phyloP scores from a whole-genome alignment of 2,888 invertebrate genomes.

The Lissonota sp. region DNA sequence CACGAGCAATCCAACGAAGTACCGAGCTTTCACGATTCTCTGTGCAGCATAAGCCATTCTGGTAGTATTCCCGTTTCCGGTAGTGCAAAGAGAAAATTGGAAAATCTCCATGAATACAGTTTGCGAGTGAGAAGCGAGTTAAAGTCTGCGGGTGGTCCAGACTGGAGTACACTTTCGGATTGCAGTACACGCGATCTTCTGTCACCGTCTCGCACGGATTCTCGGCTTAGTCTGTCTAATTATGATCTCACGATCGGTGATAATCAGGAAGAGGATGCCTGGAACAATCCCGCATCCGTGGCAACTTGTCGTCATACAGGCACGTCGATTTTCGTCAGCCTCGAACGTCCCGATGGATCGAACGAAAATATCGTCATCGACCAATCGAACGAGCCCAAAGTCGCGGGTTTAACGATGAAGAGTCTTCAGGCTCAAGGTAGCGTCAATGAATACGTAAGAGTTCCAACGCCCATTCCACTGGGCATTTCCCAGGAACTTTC shows the following conservation, averaged over 20 bases:
- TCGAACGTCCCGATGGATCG: conserved; percentile 5
- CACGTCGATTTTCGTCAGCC: conserved; percentile 29
- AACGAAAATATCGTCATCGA: conserved; percentile 18
- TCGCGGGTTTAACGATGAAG: conserved; percentile 53
- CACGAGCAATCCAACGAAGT: conserved; percentile 69
- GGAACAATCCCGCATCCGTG: conserved; percentile 24
- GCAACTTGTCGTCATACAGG: neutral
- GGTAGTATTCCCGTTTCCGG: conserved; percentile 70
- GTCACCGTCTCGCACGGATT: conserved; percentile 73
- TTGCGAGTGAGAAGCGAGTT: conserved; percentile 76
- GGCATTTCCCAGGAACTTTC: conserved; percentile 71
- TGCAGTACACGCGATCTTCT: conserved; percentile 74
- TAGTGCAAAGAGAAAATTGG: conserved; percentile 75
- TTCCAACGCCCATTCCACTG: conserved; percentile 79
- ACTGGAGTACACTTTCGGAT: conserved; percentile 74
- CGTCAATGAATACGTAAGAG: conserved; percentile 75
- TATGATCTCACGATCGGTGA: conserved; percentile 59
- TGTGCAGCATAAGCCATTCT: conserved; percentile 77
- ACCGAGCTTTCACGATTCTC: conserved; percentile 76
- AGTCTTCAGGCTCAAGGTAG: conserved; percentile 67
- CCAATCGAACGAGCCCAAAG: conserved; percentile 41
- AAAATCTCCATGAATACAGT: conserved; percentile 81
- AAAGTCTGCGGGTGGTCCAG: conserved; percentile 74
- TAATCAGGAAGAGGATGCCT: conserved; percentile 58
- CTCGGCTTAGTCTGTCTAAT: conserved; percentile 69